Conservation (phyloP, 1,140 invertebrate genomes). For the Drosophila aff. region DNA sequence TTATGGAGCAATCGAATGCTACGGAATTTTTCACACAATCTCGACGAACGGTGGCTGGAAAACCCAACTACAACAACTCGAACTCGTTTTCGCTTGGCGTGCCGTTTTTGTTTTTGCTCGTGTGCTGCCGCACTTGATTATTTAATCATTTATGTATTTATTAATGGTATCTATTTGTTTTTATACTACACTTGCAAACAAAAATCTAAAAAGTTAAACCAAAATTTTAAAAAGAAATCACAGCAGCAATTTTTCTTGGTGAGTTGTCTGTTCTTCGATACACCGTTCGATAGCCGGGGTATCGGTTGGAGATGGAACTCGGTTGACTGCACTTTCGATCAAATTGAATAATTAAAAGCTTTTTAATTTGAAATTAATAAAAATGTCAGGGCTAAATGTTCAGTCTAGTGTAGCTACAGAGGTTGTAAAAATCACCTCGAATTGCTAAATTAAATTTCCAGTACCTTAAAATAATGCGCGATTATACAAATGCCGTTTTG, state of each 20-base stretch:
- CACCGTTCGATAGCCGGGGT: background rate
- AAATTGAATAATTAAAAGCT: background rate
- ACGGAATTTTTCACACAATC: constrained; percentile 81
- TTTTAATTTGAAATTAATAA: background rate
- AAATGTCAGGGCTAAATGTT: too few relatives aligned
- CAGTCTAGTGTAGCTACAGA: too few relatives aligned
- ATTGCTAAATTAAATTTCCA: too few relatives aligned
- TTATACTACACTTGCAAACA: constrained; percentile 33
- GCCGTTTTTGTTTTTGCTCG: constrained; percentile 22
- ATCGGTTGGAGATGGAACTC: background rate
- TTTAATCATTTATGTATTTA: background rate
- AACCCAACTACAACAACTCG: constrained; percentile 48
- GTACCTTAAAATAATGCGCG: too few relatives aligned
- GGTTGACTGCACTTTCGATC: constrained; percentile 6
- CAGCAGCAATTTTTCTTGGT: constrained; percentile 71
- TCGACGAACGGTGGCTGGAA: constrained; percentile 58
- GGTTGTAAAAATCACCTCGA: too few relatives aligned
- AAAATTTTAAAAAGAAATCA: constrained; percentile 76
- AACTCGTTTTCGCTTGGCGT: constrained; percentile 58
- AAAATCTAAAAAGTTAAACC: constrained; percentile 75
- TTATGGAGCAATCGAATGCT: constrained; percentile 69
- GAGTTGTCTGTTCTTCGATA: constrained; percentile 50
- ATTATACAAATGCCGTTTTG: too few relatives aligned
- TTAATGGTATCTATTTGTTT: background rate
- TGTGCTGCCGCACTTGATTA: constrained; percentile 1